These are phyloP conservation scores for Pteronotus mesoamericanus DNA, from an alignment of 2,797 vertebrate genomes.

Conservation along the genomic window DNA sequence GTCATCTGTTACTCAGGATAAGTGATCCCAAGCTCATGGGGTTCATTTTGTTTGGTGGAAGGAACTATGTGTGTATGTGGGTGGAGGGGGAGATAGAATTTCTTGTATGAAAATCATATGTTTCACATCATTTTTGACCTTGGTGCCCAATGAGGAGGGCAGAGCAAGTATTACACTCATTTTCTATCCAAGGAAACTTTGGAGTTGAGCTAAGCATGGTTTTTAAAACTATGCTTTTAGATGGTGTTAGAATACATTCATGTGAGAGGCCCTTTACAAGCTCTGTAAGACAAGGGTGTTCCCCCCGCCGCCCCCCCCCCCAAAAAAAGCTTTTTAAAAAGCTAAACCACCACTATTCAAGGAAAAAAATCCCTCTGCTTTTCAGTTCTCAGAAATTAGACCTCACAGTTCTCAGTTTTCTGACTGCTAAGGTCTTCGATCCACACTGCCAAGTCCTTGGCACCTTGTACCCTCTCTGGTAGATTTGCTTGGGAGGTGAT, in stretches of 20 bases:
- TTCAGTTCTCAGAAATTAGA: not conserved
- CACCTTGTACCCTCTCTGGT: not conserved
- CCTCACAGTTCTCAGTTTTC: not conserved
- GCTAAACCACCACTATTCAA: not conserved
- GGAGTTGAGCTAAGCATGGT: not conserved
- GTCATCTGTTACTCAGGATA: not conserved
- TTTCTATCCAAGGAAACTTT: not conserved
- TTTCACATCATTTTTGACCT: slow-evolving; percentile 5
- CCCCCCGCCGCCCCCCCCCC: too few relatives aligned
- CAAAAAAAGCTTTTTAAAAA: not conserved
- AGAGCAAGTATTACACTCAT: not conserved
- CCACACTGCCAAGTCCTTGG: not conserved
- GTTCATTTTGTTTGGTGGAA: not conserved
- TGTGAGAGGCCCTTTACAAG: not conserved
- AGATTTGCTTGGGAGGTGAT: not conserved
- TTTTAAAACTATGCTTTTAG: slow-evolving; percentile 4
- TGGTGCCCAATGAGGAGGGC: not conserved
- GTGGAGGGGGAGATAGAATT: not conserved
- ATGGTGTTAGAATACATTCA: not conserved
- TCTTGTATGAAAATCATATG: not conserved
- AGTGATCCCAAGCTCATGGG: not conserved
- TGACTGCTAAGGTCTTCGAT: not conserved
- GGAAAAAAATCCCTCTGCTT: not conserved
- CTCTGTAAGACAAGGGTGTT: not conserved
- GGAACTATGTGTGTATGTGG: not conserved